A percentile compares a stretch with the other conserved stretches of the same genome.
These are phyloP conservation scores for Campylomormyrus numenius DNA, from an alignment of 2,113 vertebrate species.

Conservation along the genomic window DNA sequence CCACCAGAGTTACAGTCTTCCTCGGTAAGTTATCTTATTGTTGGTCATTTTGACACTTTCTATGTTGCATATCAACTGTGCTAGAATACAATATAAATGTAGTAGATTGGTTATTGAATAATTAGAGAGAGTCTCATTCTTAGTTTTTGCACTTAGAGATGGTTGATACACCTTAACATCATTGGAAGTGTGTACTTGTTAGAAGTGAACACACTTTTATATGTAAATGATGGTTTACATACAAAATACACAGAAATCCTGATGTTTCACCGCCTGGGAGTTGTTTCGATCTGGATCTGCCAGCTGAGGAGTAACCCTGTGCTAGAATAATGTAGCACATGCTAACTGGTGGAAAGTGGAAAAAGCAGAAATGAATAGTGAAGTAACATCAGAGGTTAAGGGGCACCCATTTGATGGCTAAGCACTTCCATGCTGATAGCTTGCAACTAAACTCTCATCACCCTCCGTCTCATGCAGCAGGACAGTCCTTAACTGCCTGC, in stretches of 20 bases:
- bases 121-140: neutral
- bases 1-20: slow-evolving; percentile 80
- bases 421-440: neutral
- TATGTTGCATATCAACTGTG: neutral
- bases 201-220: neutral
- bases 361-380: neutral
- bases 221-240: neutral
- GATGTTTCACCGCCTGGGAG: neutral
- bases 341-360: neutral
- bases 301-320: neutral
- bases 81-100: neutral
- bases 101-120: neutral
- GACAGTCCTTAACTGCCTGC: neutral
- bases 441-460: neutral
- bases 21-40: slow-evolving; percentile 67
- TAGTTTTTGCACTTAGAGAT: neutral
- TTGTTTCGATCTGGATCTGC: neutral
- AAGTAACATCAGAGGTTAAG: neutral
- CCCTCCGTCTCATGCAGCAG: neutral
- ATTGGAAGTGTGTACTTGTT: neutral
- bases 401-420: neutral
- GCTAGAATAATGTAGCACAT: neutral
- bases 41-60: neutral
- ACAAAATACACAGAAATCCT: neutral
- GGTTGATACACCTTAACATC: neutral